Conservation (phyloP, 2,888 invertebrate genomes). For the Conus canariensis region DNA sequence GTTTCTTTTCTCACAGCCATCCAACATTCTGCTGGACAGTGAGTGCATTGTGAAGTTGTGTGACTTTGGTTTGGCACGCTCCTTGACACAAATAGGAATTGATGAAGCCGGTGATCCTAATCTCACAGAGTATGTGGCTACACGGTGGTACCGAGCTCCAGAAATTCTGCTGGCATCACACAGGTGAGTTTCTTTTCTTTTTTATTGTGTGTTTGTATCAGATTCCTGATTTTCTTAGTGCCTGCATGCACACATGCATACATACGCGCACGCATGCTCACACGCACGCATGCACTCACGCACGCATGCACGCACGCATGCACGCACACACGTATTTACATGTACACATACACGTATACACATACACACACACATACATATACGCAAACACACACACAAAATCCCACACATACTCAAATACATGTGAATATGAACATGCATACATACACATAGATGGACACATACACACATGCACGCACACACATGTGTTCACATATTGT, state of each 20-base stretch:
- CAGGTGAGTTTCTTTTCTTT: slow-evolving; percentile 81
- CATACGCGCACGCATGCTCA: not conserved
- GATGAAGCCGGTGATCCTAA: slow-evolving; percentile 84
- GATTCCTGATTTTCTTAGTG: not conserved
- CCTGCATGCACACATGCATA: not conserved
- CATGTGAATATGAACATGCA: too few species aligned
- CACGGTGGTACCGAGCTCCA: slow-evolving; percentile 98
- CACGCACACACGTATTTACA: too few species aligned
- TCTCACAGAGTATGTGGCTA: slow-evolving; percentile 98
- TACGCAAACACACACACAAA: too few species aligned
- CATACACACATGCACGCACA: too few species aligned
- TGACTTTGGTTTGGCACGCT: slow-evolving; percentile 97
- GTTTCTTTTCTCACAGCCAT: slow-evolving; percentile 81
- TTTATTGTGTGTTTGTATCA: not conserved
- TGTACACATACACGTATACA: too few species aligned
- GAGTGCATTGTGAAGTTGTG: slow-evolving; percentile 95
- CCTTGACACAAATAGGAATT: slow-evolving; percentile 86
- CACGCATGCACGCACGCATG: not conserved
- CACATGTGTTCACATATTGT: too few species aligned
- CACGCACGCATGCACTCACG: not conserved
- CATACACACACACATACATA: too few species aligned
- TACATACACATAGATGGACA: too few species aligned
- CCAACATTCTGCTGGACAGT: slow-evolving; percentile 95
- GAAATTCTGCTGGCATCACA: slow-evolving; percentile 97
- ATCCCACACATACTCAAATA: too few species aligned